Evolutionary conservation across 2,113 vertebrate genomes (phyloP), one percentile per base, ranked within the genome.

Genomic region (Pseudolaguvia tuberculata): DNA sequence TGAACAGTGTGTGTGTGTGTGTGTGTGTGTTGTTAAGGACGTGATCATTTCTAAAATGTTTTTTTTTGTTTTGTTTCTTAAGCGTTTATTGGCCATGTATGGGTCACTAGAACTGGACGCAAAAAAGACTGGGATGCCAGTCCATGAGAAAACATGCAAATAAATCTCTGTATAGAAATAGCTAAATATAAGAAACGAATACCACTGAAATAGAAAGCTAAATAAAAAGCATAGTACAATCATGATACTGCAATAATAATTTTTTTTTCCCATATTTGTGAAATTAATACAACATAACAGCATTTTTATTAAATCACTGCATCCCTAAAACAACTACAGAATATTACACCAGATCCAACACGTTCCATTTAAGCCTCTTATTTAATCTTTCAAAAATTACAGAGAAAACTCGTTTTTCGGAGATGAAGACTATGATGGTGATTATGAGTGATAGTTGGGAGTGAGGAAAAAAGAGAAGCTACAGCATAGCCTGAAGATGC

Each of bases 341-440:
- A 11, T 29, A 67, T 50, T 47, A 50, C 50, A 50, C 23, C 45
- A 27, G 17, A 71, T 15, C 57, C 35, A 47, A 35, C 18, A 56
- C 25, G 59, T 47, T 57, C 39, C 23, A 67, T 73, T 25, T 45
- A 75, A 70, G 56, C 45, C 39, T 62, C 78, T 61, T 55, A 15
- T 18, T 56, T 71, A 18, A 62, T 73, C 50, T n/a, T 70, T 58
- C 58, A 55, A 39, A 47, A 35, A 72, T n/a, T n/a, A n/a, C 45
- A 35, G n/a, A 80, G 68, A 48, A 76, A 42, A 55, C 51, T 74
- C 35, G 61, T 13, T 39, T 70, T 35, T 71, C 50, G 31, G 10
- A 77, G 58, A 74, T 77, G 75, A 77, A 73, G 71, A 74, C 51
- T 61, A 62, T 77, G 55, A 45, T 70, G 45, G 55, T 61, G 75